Evolutionary conservation across 2,113 vertebrate species (phyloP).

Genomic region (Labeo rohita): DNA sequence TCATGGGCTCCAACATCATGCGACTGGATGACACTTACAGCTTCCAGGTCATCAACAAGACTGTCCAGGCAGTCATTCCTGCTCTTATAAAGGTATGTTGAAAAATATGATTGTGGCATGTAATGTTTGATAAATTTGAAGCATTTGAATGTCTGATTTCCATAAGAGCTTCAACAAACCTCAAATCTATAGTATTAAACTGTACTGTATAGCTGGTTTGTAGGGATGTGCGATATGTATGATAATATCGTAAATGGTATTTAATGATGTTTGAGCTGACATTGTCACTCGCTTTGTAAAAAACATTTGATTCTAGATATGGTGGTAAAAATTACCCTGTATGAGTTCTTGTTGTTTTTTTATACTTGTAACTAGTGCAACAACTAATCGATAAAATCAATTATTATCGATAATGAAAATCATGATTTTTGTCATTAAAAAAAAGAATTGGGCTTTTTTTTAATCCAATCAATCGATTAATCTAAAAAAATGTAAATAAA

Average conservation of each 20-base stretch:
- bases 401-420: no score
- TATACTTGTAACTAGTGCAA: not conserved
- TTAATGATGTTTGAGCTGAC: not conserved
- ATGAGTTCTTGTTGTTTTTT: not conserved
- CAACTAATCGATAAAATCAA: no score
- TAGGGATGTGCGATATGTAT: not conserved
- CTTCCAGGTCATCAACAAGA: conserved; percentile 95
- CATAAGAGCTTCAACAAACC: not conserved
- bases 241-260: not conserved
- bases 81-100: conserved; percentile 87
- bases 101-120: not conserved
- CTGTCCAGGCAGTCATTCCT: conserved; percentile 92
- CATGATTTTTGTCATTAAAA: no score
- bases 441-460: no score
- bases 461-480: no score
- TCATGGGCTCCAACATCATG: conserved; percentile 95
- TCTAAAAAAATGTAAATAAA: no score
- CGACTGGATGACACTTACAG: conserved; percentile 95
- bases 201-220: not conserved
- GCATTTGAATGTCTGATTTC: not conserved
- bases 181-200: not conserved
- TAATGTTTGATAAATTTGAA: not conserved
- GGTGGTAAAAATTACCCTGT: not conserved
- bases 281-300: not conserved
- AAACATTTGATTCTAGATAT: not conserved